Evolutionary conservation across 64 coral and sea anemone genomes (phyloP).

Genomic region (Montipora efflorescens): DNA sequence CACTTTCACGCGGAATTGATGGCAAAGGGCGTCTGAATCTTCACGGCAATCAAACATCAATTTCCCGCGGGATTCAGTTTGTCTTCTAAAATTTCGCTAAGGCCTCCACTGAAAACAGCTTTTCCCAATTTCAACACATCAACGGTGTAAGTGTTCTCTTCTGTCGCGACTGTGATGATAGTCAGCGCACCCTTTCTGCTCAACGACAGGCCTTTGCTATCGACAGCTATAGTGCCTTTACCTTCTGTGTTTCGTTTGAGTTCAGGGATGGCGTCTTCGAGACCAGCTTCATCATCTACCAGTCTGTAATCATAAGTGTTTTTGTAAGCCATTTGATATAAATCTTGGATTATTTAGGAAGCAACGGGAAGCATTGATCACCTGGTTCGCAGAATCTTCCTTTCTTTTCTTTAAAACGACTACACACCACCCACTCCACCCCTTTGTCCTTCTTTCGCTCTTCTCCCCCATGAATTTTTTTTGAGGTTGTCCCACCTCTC

Average conservation of each 20-base stretch:
- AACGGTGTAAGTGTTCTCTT: conserved; percentile 72
- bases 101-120: conserved; percentile 57
- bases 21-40: conserved; percentile 73
- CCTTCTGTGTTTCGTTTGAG: conserved; percentile 29
- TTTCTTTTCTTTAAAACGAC: too few species aligned
- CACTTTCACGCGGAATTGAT: conserved; percentile 69
- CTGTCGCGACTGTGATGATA: conserved; percentile 55
- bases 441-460: too few species aligned
- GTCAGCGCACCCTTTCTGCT: conserved; percentile 75
- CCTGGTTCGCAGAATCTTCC: too few species aligned
- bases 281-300: not conserved
- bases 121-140: conserved; percentile 58
- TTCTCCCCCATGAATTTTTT: too few species aligned
- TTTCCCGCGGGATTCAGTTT: conserved; percentile 34
- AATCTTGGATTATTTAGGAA: too few species aligned
- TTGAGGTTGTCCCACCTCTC: too few species aligned
- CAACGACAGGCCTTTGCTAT: conserved; percentile 70
- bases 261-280: conserved; percentile 47
- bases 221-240: conserved; percentile 58
- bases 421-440: too few species aligned
- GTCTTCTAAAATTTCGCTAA: conserved; percentile 70
- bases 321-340: not conserved
- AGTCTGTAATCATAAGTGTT: not conserved
- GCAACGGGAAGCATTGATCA: too few species aligned
- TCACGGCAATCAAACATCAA: conserved; percentile 86